Conservation (phyloP, 2,888 invertebrate genomes). For the Dastarcus helophoroides region DNA sequence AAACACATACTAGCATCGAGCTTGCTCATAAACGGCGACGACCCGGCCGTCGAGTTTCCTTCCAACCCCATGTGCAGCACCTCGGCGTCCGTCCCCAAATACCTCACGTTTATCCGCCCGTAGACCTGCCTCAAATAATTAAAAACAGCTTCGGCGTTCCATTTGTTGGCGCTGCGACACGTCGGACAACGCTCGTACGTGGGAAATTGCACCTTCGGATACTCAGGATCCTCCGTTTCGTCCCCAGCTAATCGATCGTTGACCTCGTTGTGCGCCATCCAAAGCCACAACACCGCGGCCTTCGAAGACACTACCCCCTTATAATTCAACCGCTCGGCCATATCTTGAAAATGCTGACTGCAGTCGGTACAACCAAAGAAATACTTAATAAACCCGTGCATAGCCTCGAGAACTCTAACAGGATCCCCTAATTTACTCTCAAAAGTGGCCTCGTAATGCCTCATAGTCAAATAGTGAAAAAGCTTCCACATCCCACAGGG, state of each 20-base stretch:
- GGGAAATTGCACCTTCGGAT: slow-evolving; percentile 88
- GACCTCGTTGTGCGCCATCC: slow-evolving; percentile 89
- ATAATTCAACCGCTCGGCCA: slow-evolving; percentile 62
- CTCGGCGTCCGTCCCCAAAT: slow-evolving; percentile 35
- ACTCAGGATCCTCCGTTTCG: slow-evolving; percentile 76
- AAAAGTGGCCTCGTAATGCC: slow-evolving; percentile 42
- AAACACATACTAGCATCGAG: slow-evolving; percentile 36
- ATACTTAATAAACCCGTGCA: slow-evolving; percentile 78
- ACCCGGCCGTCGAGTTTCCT: slow-evolving; percentile 11
- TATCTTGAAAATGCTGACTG: slow-evolving; percentile 75
- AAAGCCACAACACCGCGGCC: slow-evolving; percentile 82
- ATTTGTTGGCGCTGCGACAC: slow-evolving; percentile 48
- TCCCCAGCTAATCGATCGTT: slow-evolving; percentile 81
- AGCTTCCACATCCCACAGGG: slow-evolving; percentile 92
- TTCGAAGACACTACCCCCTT: slow-evolving; percentile 57
- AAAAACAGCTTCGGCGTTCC: slow-evolving; percentile 53
- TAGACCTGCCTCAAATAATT: slow-evolving; percentile 50
- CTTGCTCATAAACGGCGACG: slow-evolving; percentile 23
- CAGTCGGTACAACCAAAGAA: slow-evolving; percentile 94
- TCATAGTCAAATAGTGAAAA: slow-evolving; percentile 85
- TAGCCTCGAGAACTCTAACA: slow-evolving; percentile 62
- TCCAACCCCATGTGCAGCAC: slow-evolving; percentile 27
- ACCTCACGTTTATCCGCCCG: slow-evolving; percentile 31
- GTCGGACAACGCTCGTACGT: slow-evolving; percentile 50
- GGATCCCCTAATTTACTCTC: slow-evolving; percentile 36